phyloP scores from a whole-genome alignment of 2,113 vertebrate species.

The Cardinalis cardinalis region DNA sequence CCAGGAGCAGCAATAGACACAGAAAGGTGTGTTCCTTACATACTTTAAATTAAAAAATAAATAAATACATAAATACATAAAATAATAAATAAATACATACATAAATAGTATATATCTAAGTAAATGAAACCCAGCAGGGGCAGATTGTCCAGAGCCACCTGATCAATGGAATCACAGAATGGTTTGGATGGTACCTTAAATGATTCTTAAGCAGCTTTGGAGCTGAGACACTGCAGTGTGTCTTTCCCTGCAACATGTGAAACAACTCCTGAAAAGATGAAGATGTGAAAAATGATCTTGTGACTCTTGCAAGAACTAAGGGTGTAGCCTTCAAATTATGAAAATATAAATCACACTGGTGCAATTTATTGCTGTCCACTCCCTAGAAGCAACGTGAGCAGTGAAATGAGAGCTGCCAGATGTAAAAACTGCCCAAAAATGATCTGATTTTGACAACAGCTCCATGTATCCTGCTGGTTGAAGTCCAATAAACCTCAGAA shows the following conservation, averaged over 20 bases:
- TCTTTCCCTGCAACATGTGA: neutral
- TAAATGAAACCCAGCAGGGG: neutral
- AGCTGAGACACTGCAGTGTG: neutral
- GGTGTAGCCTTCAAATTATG: neutral
- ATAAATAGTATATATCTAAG: neutral
- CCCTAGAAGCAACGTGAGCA: neutral
- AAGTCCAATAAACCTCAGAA: neutral
- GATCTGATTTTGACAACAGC: neutral
- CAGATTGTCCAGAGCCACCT: neutral
- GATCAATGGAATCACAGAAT: neutral
- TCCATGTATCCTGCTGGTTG: neutral
- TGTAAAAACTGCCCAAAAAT: neutral
- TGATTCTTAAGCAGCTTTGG: neutral
- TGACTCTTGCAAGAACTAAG: neutral
- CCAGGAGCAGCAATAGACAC: neutral
- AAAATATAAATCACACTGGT: neutral
- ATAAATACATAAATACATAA: too few species aligned
- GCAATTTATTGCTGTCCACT: neutral
- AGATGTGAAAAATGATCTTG: neutral
- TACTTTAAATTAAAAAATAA: neutral
- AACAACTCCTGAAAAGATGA: neutral
- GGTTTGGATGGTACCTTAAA: neutral
- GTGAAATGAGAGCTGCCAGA: neutral
- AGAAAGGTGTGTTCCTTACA: accelerated
- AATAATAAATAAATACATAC: neutral